Conservation (phyloP, 1,140 invertebrate species). For the Holotrichia oblita region DNA sequence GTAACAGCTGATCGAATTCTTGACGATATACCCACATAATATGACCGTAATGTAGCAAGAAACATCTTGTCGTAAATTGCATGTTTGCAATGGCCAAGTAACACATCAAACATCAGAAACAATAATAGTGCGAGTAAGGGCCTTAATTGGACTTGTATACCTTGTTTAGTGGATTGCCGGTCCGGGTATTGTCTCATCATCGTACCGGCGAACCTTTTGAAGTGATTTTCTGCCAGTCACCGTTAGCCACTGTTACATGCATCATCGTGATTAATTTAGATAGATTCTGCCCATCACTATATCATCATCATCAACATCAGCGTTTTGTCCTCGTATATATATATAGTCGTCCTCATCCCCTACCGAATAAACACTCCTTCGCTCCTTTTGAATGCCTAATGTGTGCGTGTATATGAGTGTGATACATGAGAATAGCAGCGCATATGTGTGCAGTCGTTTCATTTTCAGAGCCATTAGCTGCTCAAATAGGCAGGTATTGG, state of each 20-base stretch:
- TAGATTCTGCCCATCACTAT: conserved; percentile 46
- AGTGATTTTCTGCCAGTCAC: conserved; percentile 46
- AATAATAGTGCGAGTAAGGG: conserved; percentile 43
- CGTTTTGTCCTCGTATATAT: background rate
- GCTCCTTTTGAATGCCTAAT: background rate
- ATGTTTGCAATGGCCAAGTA: conserved; percentile 40
- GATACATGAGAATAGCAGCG: conserved; percentile 24
- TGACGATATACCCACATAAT: background rate
- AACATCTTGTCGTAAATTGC: conserved; percentile 28
- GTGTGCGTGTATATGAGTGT: background rate
- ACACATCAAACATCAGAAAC: conserved; percentile 43
- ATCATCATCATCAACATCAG: conserved; percentile 34
- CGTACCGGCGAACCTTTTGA: conserved; percentile 46
- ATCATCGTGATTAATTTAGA: conserved; percentile 51
- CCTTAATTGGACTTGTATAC: conserved; percentile 49
- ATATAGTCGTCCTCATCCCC: conserved; percentile 14
- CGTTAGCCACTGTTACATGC: conserved; percentile 50
- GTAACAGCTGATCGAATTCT: background rate
- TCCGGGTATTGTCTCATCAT: conserved; percentile 9
- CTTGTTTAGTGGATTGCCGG: conserved; percentile 47
- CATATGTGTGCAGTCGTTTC: conserved; percentile 23
- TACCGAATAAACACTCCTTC: conserved; percentile 28
- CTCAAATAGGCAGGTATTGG: conserved; percentile 43
- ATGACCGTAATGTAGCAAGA: background rate
- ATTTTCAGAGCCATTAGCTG: conserved; percentile 39